Base-by-base conservation (phyloP, 2,888 invertebrate species). In the Galeruca laticollis region DNA sequence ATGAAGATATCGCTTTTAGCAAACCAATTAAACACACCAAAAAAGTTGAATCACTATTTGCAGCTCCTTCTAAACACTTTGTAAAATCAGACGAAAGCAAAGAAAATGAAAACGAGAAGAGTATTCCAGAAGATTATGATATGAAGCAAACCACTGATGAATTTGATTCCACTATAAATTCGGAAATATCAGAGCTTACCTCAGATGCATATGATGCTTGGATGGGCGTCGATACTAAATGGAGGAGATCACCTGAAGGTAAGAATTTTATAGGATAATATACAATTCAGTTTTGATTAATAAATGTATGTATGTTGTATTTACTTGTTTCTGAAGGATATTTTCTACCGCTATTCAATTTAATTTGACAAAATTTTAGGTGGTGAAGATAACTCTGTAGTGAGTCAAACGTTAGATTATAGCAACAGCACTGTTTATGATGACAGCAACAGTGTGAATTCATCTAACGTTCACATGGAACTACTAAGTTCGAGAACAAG, bases 221-320 rank as follows among this genome's bases (percentile, higher is more conserved):
- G 93, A 88, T 91, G 31, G 86, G 86, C 21, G 87, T 89, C 0
- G 92, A 92, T 83, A 89, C 90, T 0, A 92, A 91, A 79, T 89
- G 90, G 83, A 87, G 93, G 69, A 88, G 92, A 77, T 93, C 93
- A 56, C 94, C 94, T 0, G 94, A 94, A 88, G 93, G 93, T 87
- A 11, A 60, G 15, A 59, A 11, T n/a, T 31, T 57, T n/a, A n/a
- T n/a, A n/a, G n/a, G n/a, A n/a, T n/a, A n/a, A n/a, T n/a, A n/a
- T n/a, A n/a, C n/a, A n/a, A n/a, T n/a, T n/a, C n/a, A n/a, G n/a
- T n/a, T n/a, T n/a, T n/a, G n/a, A n/a, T n/a, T n/a, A n/a, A n/a
- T n/a, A n/a, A n/a, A n/a, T n/a, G n/a, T n/a, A n/a, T n/a, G n/a
- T n/a, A n/a, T n/a, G n/a, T n/a, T n/a, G n/a, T n/a, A n/a, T n/a